Conservation (phyloP, 2,797 vertebrate genomes). For the Alauda arvensis region DNA sequence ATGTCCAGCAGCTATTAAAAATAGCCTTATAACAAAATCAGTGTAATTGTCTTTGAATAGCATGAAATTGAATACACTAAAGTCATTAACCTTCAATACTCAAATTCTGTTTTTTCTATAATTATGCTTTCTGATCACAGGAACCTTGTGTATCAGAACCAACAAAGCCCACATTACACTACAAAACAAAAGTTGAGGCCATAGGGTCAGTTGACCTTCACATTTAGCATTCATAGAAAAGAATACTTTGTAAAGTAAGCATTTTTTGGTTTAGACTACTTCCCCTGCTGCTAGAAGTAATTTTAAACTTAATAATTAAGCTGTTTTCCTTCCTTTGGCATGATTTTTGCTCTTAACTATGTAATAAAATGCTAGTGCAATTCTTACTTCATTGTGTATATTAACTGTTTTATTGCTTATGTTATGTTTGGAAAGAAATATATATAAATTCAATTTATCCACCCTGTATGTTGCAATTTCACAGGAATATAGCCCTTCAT, state of each 20-base stretch:
- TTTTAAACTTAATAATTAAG: background rate
- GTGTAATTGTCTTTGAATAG: conserved; percentile 6
- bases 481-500: background rate
- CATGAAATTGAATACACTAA: conserved; percentile 23
- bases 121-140: background rate
- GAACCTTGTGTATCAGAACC: background rate
- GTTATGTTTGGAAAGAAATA: background rate
- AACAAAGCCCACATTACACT: background rate
- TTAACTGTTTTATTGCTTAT: background rate
- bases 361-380: background rate
- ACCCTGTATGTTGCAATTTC: background rate
- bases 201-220: background rate
- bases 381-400: background rate
- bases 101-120: background rate
- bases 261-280: background rate
- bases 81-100: conserved; percentile 17
- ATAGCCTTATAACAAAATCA: background rate
- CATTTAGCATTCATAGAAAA: background rate
- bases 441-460: background rate
- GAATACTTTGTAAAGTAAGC: background rate
- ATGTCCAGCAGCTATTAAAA: conserved; percentile 4
- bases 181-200: background rate
- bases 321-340: background rate
- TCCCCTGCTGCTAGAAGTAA: background rate
- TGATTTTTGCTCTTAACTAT: background rate